A percentile compares a stretch with the other conserved stretches of the same genome.
Conservation (phyloP, 2,888 invertebrate species). For the Ceratothoa steindachneri region DNA sequence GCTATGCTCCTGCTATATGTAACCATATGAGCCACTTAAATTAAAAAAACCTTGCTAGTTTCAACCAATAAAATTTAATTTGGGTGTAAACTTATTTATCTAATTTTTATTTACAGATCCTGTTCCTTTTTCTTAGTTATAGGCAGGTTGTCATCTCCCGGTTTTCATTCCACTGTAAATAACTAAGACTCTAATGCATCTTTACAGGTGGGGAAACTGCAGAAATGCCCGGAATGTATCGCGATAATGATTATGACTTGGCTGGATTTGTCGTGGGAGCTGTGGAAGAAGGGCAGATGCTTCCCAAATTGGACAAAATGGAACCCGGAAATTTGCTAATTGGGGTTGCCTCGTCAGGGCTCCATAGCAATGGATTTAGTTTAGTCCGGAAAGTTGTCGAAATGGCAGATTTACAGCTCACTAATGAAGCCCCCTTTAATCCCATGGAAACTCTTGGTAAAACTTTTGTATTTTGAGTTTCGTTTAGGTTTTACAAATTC, state of each 20-base stretch:
- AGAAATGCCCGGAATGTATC: constrained; percentile 94
- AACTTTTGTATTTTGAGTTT: too few relatives aligned
- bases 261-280: constrained; percentile 95
- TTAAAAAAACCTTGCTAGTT: too few relatives aligned
- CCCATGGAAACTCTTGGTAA: constrained; percentile 36
- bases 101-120: too few relatives aligned
- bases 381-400: constrained; percentile 75
- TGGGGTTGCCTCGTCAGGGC: constrained; percentile 80
- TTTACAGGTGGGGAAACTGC: constrained; percentile 85
- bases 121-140: too few relatives aligned
- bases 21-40: too few relatives aligned
- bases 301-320: constrained; percentile 67
- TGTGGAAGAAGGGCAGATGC: constrained; percentile 69
- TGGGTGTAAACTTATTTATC: too few relatives aligned
- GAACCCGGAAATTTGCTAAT: constrained; percentile 73
- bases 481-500: too few relatives aligned
- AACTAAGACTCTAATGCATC: too few relatives aligned
- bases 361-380: constrained; percentile 94
- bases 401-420: constrained; percentile 59
- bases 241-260: constrained; percentile 80
- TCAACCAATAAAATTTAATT: too few relatives aligned
- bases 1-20: too few relatives aligned
- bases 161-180: too few relatives aligned
- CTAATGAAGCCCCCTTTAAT: constrained; percentile 44
- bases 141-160: too few relatives aligned